Conservation (phyloP, 2,888 invertebrate species). For the Rotaria sp. region DNA sequence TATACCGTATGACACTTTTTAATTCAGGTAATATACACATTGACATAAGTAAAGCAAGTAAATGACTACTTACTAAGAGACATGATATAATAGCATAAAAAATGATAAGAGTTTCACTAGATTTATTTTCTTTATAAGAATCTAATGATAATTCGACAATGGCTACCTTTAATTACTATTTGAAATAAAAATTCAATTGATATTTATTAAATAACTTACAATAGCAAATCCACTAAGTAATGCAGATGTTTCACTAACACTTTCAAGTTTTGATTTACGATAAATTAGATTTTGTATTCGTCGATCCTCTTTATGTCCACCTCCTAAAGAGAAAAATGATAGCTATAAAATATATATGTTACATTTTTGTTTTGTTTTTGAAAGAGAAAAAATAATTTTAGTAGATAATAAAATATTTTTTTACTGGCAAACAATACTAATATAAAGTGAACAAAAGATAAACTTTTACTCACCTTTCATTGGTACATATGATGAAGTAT, state of each 20-base stretch:
- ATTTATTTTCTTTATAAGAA: background rate
- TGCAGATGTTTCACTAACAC: slow-evolving; percentile 84
- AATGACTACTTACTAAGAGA: slow-evolving; percentile 81
- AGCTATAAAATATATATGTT: background rate
- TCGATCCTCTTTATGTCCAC: background rate
- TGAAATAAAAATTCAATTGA: background rate
- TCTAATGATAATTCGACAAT: slow-evolving; percentile 28
- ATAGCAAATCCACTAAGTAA: slow-evolving; percentile 85
- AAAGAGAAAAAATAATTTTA: no score
- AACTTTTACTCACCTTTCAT: background rate
- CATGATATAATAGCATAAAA: slow-evolving; percentile 70
- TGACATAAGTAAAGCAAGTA: slow-evolving; percentile 88
- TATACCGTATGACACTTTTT: slow-evolving; percentile 67
- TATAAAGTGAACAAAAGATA: background rate
- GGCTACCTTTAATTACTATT: background rate
- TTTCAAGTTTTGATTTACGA: slow-evolving; percentile 72
- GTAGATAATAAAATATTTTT: background rate
- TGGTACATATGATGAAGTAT: background rate
- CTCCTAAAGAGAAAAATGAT: background rate
- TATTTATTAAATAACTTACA: slow-evolving; percentile 59
- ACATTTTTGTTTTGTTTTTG: background rate
- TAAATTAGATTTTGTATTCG: background rate
- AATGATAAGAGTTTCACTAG: background rate
- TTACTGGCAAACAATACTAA: background rate
- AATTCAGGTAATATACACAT: slow-evolving; percentile 87